A percentile compares a stretch with the other conserved stretches of the same genome.
phyloP scores from a whole-genome alignment of 2,797 vertebrate genomes.

The Malurus leucopterus region DNA sequence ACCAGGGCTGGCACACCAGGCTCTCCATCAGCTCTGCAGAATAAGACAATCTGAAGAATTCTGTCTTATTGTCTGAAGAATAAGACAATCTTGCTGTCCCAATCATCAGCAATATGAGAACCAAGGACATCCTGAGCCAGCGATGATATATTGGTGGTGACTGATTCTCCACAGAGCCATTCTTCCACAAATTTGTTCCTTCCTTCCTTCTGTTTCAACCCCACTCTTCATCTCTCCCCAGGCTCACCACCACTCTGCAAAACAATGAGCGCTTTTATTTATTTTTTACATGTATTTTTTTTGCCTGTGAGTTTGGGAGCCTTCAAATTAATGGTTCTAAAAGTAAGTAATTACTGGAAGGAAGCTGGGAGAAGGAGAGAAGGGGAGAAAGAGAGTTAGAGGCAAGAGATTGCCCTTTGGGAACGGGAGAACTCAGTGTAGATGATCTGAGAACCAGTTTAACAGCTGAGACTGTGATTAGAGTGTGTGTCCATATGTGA shows the following conservation, averaged over 20 bases:
- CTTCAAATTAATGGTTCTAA: slow-evolving; percentile 7
- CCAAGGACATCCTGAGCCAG: neutral
- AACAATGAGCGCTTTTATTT: neutral
- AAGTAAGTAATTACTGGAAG: neutral
- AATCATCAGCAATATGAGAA: neutral
- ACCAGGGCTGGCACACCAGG: neutral
- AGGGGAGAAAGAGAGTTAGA: neutral
- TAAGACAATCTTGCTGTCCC: neutral
- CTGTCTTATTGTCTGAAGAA: neutral
- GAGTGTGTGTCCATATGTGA: neutral
- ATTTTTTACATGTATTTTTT: neutral
- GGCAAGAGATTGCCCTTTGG: neutral
- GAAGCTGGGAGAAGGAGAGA: neutral
- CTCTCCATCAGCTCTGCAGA: neutral
- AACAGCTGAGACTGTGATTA: neutral
- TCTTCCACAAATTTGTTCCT: neutral
- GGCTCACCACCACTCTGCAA: neutral
- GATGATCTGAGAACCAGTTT: slow-evolving; percentile 7
- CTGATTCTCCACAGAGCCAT: neutral
- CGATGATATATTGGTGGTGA: neutral
- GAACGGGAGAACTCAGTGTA: neutral
- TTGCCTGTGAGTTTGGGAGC: neutral
- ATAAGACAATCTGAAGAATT: neutral
- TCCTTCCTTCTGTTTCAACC: slow-evolving; percentile 1
- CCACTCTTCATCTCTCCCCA: neutral